A percentile compares a stretch with the other conserved stretches of the same genome.
These are phyloP conservation scores for Oncorhynchus clarkii DNA, from an alignment of 2,113 vertebrate genomes.

Conservation along the genomic window DNA sequence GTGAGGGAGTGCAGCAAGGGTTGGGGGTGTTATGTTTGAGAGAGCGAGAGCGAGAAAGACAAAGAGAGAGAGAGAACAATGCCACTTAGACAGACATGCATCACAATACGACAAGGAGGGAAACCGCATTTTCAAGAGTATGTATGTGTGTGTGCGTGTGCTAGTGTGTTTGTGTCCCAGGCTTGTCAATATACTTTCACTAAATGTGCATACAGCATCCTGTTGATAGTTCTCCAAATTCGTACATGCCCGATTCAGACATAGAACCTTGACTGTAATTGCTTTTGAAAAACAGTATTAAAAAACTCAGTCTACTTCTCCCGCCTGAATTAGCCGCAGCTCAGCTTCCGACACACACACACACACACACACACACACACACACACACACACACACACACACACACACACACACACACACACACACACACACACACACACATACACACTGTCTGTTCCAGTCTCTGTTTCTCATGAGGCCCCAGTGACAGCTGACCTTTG, in stretches of 20 bases:
- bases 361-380: neutral
- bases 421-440: neutral
- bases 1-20: neutral
- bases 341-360: slow-evolving; percentile 15
- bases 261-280: slow-evolving; percentile 26
- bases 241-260: neutral
- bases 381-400: neutral
- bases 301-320: slow-evolving; percentile 17
- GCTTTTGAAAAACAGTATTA: slow-evolving; percentile 19
- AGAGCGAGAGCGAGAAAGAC: neutral
- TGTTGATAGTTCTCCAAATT: neutral
- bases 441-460: slow-evolving; percentile 42
- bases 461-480: slow-evolving; percentile 59
- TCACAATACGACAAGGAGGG: neutral
- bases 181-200: neutral
- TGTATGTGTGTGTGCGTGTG: slow-evolving; percentile 10
- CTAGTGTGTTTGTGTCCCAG: slow-evolving; percentile 5
- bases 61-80: neutral
- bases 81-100: neutral
- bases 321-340: neutral
- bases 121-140: neutral
- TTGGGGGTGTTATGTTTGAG: neutral
- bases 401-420: neutral
- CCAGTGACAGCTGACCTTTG: slow-evolving; percentile 72
- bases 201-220: neutral